Conservation (phyloP, 2,888 invertebrate species). For the Fragum sueziense region DNA sequence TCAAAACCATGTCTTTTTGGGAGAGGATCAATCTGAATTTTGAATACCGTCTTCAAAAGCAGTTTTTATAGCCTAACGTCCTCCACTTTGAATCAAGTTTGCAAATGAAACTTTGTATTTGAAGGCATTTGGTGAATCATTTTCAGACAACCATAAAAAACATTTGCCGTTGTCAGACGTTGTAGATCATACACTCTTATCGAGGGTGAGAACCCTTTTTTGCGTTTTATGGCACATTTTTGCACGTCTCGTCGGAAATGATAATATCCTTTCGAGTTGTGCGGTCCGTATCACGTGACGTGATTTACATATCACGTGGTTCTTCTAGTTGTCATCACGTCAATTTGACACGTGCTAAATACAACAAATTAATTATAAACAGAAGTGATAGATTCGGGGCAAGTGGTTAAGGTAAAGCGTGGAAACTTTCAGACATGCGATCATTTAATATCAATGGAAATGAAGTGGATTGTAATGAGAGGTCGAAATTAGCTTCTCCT, state of each 20-base stretch:
- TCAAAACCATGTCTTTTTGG: no score
- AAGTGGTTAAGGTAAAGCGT: constrained; percentile 28
- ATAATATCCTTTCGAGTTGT: constrained; percentile 30
- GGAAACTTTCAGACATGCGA: not conserved
- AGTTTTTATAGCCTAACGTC: no score
- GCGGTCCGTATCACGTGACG: constrained; percentile 48
- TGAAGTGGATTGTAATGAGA: constrained; percentile 12
- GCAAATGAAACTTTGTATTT: no score
- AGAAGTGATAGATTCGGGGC: constrained; percentile 46
- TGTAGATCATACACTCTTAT: no score
- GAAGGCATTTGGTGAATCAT: no score
- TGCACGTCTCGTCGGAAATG: not conserved
- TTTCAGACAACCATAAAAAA: no score
- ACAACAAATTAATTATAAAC: constrained; percentile 54
- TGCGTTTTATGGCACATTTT: no score
- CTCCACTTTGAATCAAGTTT: no score
- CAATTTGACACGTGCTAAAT: constrained; percentile 55
- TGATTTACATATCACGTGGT: constrained; percentile 48
- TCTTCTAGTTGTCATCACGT: constrained; percentile 47
- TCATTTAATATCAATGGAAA: constrained; percentile 3
- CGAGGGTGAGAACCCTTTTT: no score
- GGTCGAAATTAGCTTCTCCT: not conserved
- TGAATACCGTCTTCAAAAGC: no score
- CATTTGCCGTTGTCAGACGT: no score
- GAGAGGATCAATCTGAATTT: no score